These are phyloP conservation scores for Heterodera filipjevi DNA, from an alignment of 2,888 invertebrate genomes.

Conservation along the genomic window DNA sequence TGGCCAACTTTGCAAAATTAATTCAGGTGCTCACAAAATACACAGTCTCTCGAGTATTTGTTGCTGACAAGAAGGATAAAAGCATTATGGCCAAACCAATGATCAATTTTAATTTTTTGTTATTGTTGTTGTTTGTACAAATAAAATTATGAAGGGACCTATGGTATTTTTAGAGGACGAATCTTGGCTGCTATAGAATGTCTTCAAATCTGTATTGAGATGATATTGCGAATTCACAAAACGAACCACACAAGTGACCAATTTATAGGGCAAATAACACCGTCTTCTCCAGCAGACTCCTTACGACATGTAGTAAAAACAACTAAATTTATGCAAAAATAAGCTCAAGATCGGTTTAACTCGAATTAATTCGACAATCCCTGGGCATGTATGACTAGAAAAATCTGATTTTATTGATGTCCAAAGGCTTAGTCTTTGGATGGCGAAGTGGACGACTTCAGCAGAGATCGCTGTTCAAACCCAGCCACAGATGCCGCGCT, in stretches of 20 bases:
- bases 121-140: constrained; percentile 23
- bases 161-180: too few relatives aligned
- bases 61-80: constrained; percentile 34
- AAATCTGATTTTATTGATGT: not conserved
- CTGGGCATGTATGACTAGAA: constrained; percentile 1
- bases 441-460: constrained; percentile 19
- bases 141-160: too few relatives aligned
- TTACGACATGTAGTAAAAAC: too few relatives aligned
- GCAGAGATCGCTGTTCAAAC: constrained; percentile 16
- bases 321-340: too few relatives aligned
- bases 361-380: too few relatives aligned
- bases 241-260: too few relatives aligned
- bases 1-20: not conserved
- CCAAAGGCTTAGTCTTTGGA: not conserved
- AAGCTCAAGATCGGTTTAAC: too few relatives aligned
- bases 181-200: too few relatives aligned
- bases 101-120: not conserved
- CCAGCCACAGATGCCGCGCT: constrained; percentile 29
- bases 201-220: constrained; percentile 1
- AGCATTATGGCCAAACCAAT: not conserved
- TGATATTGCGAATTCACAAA: not conserved
- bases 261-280: too few relatives aligned
- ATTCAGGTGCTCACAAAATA: constrained; percentile 48
- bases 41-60: constrained; percentile 47
- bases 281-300: too few relatives aligned